These are phyloP conservation scores for Metopia argyrocephala DNA, from an alignment of 2,888 invertebrate species.

Conservation along the genomic window DNA sequence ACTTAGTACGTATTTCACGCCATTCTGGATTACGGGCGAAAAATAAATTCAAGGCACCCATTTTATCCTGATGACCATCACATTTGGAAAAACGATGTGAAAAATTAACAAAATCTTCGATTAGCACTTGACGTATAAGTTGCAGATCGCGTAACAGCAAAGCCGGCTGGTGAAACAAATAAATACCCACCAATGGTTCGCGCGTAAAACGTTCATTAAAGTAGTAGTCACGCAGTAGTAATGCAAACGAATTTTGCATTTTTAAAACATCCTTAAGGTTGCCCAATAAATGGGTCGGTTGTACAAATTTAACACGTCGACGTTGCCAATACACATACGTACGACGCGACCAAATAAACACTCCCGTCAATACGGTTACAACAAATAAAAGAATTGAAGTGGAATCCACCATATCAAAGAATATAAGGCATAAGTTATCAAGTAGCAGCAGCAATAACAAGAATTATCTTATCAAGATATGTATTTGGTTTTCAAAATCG, in stretches of 20 bases:
- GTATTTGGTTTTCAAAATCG: too few species aligned
- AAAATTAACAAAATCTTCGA: slow-evolving; percentile 79
- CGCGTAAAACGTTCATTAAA: slow-evolving; percentile 70
- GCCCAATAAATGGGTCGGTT: slow-evolving; percentile 78
- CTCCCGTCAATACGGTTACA: slow-evolving; percentile 71
- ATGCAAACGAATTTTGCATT: slow-evolving; percentile 73
- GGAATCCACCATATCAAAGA: slow-evolving; percentile 71
- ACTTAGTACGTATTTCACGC: slow-evolving; percentile 77
- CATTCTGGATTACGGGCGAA: slow-evolving; percentile 79
- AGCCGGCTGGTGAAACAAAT: slow-evolving; percentile 79
- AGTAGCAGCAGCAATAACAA: not conserved
- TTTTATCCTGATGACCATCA: slow-evolving; percentile 74
- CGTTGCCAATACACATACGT: slow-evolving; percentile 78
- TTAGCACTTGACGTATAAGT: slow-evolving; percentile 78
- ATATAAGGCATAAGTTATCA: slow-evolving; percentile 12
- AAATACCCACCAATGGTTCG: slow-evolving; percentile 76
- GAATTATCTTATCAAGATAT: too few species aligned
- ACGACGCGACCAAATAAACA: slow-evolving; percentile 75
- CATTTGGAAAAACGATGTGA: slow-evolving; percentile 73
- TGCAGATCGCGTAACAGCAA: slow-evolving; percentile 78
- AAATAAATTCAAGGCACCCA: slow-evolving; percentile 79
- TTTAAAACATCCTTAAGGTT: slow-evolving; percentile 77
- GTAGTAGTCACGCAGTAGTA: slow-evolving; percentile 77
- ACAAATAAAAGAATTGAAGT: slow-evolving; percentile 72
- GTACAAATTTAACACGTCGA: slow-evolving; percentile 75